Base-by-base conservation (phyloP, 2,113 vertebrate species). In the Narcine bancroftii region DNA sequence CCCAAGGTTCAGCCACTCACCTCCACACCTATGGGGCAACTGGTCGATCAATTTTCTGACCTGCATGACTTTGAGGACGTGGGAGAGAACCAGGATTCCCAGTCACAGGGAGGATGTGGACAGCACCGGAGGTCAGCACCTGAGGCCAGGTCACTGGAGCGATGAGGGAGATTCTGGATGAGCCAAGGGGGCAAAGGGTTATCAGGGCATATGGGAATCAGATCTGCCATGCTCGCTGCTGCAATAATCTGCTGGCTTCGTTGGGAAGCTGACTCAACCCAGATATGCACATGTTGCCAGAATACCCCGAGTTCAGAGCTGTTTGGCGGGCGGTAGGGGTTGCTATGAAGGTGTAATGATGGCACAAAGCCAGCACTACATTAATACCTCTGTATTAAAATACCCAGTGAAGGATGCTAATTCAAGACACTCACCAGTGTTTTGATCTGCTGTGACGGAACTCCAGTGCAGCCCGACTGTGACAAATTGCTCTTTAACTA, bases 371-470 rank as follows among this genome's bases (percentile, higher is more conserved):
- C 76, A 26, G 42, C 50, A 85, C 50, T 72, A 75, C n/a, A 75
- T 13, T n/a, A 72, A 72, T 1, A 83, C 0, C 47, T 56, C 21
- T 56, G 21, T n/a, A 60, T 19, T 42, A 60, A 60, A 15, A 3
- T 36, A 53, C 33, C 13, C 5, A 19, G 33, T n/a, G 17, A 21
- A n/a, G 15, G 15, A 36, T 9, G 15, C 15, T n/a, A 87, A n/a
- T 60, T 87, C 53, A 60, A 21, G n/a, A 19, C 15, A 47, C 21
- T 60, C 36, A 33, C 81, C 60, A 17, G n/a, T 39, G 81, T 60
- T 87, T 87, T 87, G 81, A 87, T 87, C 81, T 87, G 53, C 81
- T 63, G 81, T 53, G 15, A n/a, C 17, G 50, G 53, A 60, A 87
- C 53, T 36, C n/a, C 81, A 87, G 53, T n/a, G 56, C 81, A 87